phyloP scores from a whole-genome alignment of 2,113 vertebrate species.

The Sander vitreus region DNA sequence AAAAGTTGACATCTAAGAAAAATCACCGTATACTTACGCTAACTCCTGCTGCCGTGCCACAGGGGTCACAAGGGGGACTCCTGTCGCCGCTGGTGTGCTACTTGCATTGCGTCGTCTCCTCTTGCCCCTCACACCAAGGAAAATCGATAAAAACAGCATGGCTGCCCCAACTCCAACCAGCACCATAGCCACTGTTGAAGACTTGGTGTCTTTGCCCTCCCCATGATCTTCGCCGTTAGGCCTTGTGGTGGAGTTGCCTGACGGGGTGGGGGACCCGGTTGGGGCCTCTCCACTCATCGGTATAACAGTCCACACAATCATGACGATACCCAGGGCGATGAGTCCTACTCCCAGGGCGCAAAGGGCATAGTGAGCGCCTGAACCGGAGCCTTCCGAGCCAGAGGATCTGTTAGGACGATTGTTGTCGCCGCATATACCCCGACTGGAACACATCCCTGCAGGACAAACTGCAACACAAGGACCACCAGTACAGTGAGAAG shows the following conservation, averaged over 20 bases:
- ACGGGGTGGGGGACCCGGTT: rapidly evolving
- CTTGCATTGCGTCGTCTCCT: constrained; percentile 66
- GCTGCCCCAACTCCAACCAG: constrained; percentile 87
- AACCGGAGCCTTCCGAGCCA: constrained; percentile 66
- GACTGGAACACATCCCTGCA: constrained; percentile 81
- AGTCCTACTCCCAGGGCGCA: constrained; percentile 94
- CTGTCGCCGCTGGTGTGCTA: constrained; percentile 46
- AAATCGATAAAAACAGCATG: constrained; percentile 92
- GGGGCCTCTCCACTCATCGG: constrained; percentile 65
- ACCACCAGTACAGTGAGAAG: not conserved
- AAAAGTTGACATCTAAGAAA: not conserved
- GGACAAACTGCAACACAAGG: constrained; percentile 33
- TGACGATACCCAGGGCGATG: constrained; percentile 93
- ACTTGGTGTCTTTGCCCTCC: constrained; percentile 77
- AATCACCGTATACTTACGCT: constrained; percentile 71
- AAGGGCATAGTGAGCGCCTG: constrained; percentile 92
- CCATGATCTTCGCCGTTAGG: rapidly evolving
- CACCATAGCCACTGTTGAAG: constrained; percentile 92
- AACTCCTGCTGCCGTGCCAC: constrained; percentile 38
- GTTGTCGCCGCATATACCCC: constrained; percentile 65
- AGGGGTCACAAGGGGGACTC: constrained; percentile 37
- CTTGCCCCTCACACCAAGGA: constrained; percentile 88
- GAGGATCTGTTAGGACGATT: constrained; percentile 47
- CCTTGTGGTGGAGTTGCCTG: constrained; percentile 76
- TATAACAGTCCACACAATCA: constrained; percentile 96